Percentiles rank a stretch among this genome's conserved stretches.
Evolutionary conservation across 2,888 invertebrate species (phyloP).

Genomic region (Chloromyia formosa): DNA sequence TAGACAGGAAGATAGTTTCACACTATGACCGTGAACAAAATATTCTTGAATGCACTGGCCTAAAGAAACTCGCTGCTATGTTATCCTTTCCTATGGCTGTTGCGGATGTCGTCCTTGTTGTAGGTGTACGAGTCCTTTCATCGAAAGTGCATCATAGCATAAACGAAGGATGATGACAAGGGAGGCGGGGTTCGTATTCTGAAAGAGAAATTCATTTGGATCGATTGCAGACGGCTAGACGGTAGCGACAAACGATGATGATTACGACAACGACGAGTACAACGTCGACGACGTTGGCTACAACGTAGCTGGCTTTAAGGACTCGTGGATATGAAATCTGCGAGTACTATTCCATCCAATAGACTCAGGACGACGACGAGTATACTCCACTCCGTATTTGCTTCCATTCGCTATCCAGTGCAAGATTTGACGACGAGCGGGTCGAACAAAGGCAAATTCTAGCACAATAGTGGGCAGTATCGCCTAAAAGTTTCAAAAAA

Average conservation of each 20-base stretch:
- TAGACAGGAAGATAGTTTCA: too few species aligned
- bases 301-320: slow-evolving; percentile 23
- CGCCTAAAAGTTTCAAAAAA: neutral
- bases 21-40: neutral
- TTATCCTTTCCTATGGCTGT: neutral
- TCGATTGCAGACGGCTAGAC: slow-evolving; percentile 47
- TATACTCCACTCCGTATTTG: neutral
- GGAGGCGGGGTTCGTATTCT: neutral
- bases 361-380: neutral
- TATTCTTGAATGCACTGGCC: neutral
- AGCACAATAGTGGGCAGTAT: neutral
- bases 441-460: neutral
- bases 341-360: neutral
- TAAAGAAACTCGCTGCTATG: neutral
- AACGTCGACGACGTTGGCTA: slow-evolving; percentile 5
- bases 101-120: neutral
- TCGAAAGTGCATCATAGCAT: slow-evolving; percentile 21
- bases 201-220: slow-evolving; percentile 42
- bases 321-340: neutral
- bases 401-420: neutral
- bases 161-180: slow-evolving; percentile 1
- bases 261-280: slow-evolving; percentile 38
- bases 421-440: neutral
- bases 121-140: slow-evolving; percentile 27
- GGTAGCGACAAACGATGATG: slow-evolving; percentile 44